These are phyloP conservation scores for Erythrolamprus reginae DNA, from an alignment of 2,113 vertebrate genomes.

Conservation along the genomic window DNA sequence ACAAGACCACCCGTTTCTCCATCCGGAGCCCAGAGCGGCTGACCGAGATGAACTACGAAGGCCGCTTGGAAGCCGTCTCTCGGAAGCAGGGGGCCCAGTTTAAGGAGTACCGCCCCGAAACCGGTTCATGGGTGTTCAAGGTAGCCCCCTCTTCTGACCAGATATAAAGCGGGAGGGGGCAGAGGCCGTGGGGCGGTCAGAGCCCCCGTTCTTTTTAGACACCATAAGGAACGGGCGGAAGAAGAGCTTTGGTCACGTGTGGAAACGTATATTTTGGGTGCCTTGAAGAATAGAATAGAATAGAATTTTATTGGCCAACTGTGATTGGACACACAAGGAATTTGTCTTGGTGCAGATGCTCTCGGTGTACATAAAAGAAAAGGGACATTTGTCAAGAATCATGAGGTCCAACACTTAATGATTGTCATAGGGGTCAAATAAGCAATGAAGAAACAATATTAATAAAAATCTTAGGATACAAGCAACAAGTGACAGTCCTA, in stretches of 20 bases:
- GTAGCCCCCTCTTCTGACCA: constrained; percentile 57
- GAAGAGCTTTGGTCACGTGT: background rate
- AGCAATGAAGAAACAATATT: too few relatives aligned
- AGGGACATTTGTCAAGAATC: too few relatives aligned
- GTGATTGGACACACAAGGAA: too few relatives aligned
- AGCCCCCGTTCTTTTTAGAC: accelerated
- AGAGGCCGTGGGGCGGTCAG: accelerated
- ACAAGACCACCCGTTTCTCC: constrained; percentile 86
- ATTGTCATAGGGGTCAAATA: too few relatives aligned
- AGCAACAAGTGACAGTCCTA: too few relatives aligned
- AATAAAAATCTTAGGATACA: too few relatives aligned
- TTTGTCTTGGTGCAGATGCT: too few relatives aligned
- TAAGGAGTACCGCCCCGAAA: constrained; percentile 92
- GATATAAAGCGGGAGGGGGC: background rate
- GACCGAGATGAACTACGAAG: constrained; percentile 87
- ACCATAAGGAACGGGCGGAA: background rate
- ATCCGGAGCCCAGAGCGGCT: constrained; percentile 90
- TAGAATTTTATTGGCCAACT: too few relatives aligned
- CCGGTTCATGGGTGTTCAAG: constrained; percentile 96
- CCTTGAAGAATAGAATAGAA: too few relatives aligned
- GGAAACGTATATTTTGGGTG: background rate
- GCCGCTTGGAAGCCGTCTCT: constrained; percentile 84
- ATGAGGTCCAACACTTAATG: too few relatives aligned
- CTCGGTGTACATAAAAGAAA: too few relatives aligned
- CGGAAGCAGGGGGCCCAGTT: constrained; percentile 89